Evolutionary conservation across 2,888 invertebrate genomes (phyloP).

Genomic region (Napeogenes sylphis): DNA sequence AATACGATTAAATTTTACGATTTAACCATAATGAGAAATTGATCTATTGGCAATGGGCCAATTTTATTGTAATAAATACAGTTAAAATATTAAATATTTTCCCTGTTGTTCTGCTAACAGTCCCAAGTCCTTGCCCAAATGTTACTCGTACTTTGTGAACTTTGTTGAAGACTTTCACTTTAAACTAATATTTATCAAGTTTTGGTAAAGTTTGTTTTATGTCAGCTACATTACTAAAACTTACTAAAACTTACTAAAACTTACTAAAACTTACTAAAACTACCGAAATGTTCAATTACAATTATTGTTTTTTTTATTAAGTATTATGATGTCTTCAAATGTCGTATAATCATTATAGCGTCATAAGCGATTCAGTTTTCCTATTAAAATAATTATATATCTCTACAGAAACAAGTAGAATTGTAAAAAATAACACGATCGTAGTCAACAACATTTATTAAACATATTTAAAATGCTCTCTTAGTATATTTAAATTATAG

Average conservation of each 20-base stretch:
- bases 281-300: not conserved
- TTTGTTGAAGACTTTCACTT: conserved; percentile 20
- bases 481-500: conserved; percentile 3
- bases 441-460: no score
- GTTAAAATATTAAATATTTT: not conserved
- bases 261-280: not conserved
- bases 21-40: no score
- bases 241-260: not conserved
- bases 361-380: no score
- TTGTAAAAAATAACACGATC: no score
- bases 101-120: conserved; percentile 7
- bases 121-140: conserved; percentile 13
- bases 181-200: conserved; percentile 26
- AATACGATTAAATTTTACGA: no score
- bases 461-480: no score
- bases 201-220: conserved; percentile 16
- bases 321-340: no score
- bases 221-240: not conserved
- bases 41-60: no score
- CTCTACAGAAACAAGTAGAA: no score
- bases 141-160: conserved; percentile 22
- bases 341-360: no score
- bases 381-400: no score
- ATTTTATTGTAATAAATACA: not conserved
- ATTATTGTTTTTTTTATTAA: no score